Evolutionary conservation across 2,888 invertebrate species (phyloP).

Genomic region (Octodonta nipae): DNA sequence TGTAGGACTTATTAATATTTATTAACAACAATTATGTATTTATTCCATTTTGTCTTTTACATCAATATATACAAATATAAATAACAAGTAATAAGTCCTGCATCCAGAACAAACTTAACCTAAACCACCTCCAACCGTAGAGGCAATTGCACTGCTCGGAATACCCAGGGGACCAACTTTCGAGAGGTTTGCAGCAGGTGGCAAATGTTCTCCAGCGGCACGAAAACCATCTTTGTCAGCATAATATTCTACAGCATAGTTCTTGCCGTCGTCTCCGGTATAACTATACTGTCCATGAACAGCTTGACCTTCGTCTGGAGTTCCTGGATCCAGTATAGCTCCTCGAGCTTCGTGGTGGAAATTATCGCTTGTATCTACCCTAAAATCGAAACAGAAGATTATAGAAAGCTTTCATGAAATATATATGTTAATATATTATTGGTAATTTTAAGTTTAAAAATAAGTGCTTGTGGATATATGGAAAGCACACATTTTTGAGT

Average conservation of each 20-base stretch:
- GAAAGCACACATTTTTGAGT: too few relatives aligned
- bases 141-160: conserved; percentile 27
- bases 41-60: too few relatives aligned
- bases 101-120: too few relatives aligned
- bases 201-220: conserved; percentile 27
- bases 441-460: too few relatives aligned
- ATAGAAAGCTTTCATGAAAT: too few relatives aligned
- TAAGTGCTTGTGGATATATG: too few relatives aligned
- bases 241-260: conserved; percentile 33
- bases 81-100: too few relatives aligned
- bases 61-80: too few relatives aligned
- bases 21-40: too few relatives aligned
- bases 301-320: conserved; percentile 18
- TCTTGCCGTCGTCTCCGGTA: conserved; percentile 34
- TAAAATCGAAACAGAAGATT: too few relatives aligned
- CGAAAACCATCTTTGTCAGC: conserved; percentile 39
- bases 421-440: too few relatives aligned
- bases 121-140: conserved; percentile 26
- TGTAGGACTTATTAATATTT: too few relatives aligned
- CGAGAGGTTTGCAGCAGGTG: conserved; percentile 21
- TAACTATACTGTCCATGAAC: conserved; percentile 37
- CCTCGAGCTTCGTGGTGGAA: conserved; percentile 40
- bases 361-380: conserved; percentile 38
- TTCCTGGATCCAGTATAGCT: conserved; percentile 23
- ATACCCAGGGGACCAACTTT: conserved; percentile 25